Base-by-base conservation (phyloP, 2,113 vertebrate genomes). In the Sprattus sprattus region DNA sequence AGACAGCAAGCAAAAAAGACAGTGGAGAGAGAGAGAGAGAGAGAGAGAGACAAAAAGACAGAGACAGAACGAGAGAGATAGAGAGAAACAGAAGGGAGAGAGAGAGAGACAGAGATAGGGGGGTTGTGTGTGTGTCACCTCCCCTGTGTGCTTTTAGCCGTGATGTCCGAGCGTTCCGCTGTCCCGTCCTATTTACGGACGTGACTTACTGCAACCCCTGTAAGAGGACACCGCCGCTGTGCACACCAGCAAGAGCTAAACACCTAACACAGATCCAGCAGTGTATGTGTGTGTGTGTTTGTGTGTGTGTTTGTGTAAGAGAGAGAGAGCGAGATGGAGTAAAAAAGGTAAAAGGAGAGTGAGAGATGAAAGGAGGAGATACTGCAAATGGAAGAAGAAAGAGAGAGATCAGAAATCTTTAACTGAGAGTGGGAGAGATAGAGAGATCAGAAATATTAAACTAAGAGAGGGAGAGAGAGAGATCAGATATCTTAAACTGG, bases 131-230 rank as follows among this genome's bases (percentile, higher is more conserved):
- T 90, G 86, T 89, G 82, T 60, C 49, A 20, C 82, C 13, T 87
- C 90, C 71, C 89, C 52, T 67, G 82, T 89, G 87, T 84, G 84
- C 89, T 82, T 50, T 84, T 39, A 78, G 71, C 71, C 25, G 5
- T 78, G 71, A 78, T 78, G 71, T 78, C 71, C 71, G 71, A 39
- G 71, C 50, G 49, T 44, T 81, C 20, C 85, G 87, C 67, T 90
- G 89, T 92, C 86, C 84, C 11, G 60, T 83, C 87, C 93, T 91
- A 93, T 94, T 94, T 93, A 54, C 89, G 92, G 92, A 90, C 50
- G 87, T 93, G 90, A 91, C 92, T 91, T 90, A 91, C 90, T 88
- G 57, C 20, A 88, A 86, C 82, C 83, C 47, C 85, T 93, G 92
- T 89, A 94, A 95, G 90, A 89, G 89, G 93, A 94, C 90, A 94